Conservation (phyloP, 37 sponge, comb jelly and placozoan genomes). For the Dysidea cf. avara region DNA sequence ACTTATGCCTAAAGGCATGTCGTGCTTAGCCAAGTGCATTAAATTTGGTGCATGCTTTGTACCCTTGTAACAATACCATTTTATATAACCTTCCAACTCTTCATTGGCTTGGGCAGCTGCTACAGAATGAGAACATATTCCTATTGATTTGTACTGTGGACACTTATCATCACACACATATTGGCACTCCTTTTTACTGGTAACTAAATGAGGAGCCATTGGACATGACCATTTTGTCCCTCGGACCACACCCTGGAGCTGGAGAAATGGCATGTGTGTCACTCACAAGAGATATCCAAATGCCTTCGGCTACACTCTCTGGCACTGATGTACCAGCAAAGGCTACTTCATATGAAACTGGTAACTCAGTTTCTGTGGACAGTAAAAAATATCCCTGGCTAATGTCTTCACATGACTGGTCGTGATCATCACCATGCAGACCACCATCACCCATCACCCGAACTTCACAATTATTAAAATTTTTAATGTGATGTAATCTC, state of each 20-base stretch:
- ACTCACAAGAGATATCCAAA: conserved; percentile 6
- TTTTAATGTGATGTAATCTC: not conserved
- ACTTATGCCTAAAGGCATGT: no score
- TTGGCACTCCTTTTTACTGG: conserved; percentile 23
- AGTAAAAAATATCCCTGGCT: no score
- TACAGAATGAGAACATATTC: conserved; percentile 25
- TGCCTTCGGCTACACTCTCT: conserved; percentile 16
- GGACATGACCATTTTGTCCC: conserved; percentile 23
- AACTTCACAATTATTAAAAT: no score
- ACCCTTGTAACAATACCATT: no score
- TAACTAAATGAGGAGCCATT: conserved; percentile 26
- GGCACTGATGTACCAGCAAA: not conserved
- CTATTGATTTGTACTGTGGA: conserved; percentile 8
- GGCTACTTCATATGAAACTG: not conserved
- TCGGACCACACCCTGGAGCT: conserved; percentile 14
- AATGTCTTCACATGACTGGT: no score
- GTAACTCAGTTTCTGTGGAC: no score
- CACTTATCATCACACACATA: conserved; percentile 34
- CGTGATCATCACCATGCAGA: no score
- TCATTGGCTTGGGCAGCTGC: conserved; percentile 9
- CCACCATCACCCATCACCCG: no score
- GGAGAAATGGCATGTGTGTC: conserved; percentile 1
- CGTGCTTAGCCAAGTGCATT: no score
- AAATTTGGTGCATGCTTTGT: no score
- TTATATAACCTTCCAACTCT: no score